These are phyloP conservation scores for Thaleichthys pacificus DNA, from an alignment of 2,797 vertebrate genomes.

Conservation along the genomic window DNA sequence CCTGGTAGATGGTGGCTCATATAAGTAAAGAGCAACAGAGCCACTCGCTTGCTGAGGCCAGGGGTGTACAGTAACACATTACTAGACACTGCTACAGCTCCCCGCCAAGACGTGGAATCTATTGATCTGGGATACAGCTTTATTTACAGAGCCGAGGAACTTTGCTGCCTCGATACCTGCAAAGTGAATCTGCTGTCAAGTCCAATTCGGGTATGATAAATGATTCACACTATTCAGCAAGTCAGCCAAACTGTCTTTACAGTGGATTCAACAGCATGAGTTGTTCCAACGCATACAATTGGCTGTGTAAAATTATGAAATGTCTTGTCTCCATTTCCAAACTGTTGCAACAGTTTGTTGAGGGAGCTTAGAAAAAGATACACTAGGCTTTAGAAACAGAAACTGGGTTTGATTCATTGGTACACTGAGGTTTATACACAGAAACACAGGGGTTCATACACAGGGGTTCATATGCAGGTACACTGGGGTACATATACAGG, in stretches of 20 bases:
- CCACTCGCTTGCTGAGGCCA: constrained; percentile 5
- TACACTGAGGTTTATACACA: no score
- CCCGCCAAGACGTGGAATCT: constrained; percentile 37
- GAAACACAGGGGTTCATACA: no score
- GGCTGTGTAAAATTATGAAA: neutral
- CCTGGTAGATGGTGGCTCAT: constrained; percentile 3
- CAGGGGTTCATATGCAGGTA: no score
- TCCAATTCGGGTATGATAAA: constrained; percentile 32
- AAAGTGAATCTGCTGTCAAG: constrained; percentile 24
- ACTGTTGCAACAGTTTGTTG: no score
- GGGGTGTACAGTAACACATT: constrained; percentile 7
- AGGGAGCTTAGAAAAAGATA: no score
- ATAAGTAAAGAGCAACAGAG: constrained; percentile 3
- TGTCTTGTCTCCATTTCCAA: no score
- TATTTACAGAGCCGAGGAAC: constrained; percentile 46
- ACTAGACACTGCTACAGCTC: neutral
- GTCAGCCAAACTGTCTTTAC: neutral
- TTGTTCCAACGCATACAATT: constrained; percentile 2
- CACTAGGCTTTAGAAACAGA: no score
- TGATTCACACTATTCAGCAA: neutral
- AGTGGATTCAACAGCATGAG: constrained; percentile 11
- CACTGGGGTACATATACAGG: no score
- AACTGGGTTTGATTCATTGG: no score
- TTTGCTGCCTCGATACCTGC: constrained; percentile 22
- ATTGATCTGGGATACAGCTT: constrained; percentile 48